Conservation (phyloP, 1,140 invertebrate species). For the Hylaeus anthracinus region DNA sequence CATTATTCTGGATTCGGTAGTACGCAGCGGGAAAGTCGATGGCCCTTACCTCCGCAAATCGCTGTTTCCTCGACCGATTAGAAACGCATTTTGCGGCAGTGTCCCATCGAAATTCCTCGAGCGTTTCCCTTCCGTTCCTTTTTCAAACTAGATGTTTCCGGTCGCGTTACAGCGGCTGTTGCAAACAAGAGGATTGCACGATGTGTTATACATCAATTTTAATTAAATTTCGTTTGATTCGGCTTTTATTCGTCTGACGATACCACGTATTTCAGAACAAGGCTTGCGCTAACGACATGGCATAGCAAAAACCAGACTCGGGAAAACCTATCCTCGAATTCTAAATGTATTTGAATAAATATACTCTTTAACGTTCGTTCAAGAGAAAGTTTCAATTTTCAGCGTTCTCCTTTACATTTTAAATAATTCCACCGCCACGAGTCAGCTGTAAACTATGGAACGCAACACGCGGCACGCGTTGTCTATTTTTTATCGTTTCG, state of each 20-base stretch:
- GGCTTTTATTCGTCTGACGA: no score
- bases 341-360: not conserved
- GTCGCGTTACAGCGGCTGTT: no score
- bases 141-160: not conserved
- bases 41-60: not conserved
- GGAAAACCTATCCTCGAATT: no score
- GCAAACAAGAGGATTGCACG: no score
- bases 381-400: not conserved
- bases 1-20: conserved; percentile 22
- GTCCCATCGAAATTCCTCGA: not conserved
- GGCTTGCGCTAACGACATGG: no score
- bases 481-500: conserved; percentile 16
- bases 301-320: no score
- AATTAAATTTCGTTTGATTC: no score
- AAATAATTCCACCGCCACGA: conserved; percentile 2
- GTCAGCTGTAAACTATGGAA: conserved; percentile 13
- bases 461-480: conserved; percentile 1
- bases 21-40: conserved; percentile 40
- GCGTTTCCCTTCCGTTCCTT: not conserved
- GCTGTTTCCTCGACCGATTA: conserved; percentile 4
- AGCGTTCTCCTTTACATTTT: not conserved
- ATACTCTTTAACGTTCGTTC: not conserved
- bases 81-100: not conserved
- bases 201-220: no score
- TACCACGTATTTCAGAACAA: no score